Evolutionary conservation across 2,797 vertebrate genomes (phyloP), one percentile per base, ranked within the genome.

Genomic region (Dryobates pubescens): DNA sequence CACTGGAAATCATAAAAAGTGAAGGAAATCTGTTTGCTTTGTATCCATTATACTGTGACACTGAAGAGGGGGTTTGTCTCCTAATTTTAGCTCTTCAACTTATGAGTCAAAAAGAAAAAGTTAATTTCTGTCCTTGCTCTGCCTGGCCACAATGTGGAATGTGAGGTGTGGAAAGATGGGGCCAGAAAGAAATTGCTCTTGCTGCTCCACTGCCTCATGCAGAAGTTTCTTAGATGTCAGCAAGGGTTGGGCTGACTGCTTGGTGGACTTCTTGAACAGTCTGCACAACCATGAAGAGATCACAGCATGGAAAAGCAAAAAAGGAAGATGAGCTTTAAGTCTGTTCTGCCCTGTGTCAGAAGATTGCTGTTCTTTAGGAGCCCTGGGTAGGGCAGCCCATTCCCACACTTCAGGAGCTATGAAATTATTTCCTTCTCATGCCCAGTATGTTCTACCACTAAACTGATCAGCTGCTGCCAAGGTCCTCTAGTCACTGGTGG

Each of bases 21-120:
- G 86, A 53, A 57, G 76, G 77, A 92, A 92, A 78, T 20, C 5
- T 79, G 18, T 86, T 78, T 93, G 45, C 30, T 82, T 81, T 92
- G 38, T 30, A 82, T 85, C 53, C 13, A 2, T 88, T 86, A 7
- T 80, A 22, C 14, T 23, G 2, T 41, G 71, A 69, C n/a, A 49
- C 47, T 12, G 9, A 81, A 86, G 51, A 62, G 16, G 30, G 30
- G 5, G 3, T 32, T 85, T 76, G 30, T 43, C 36, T 89, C 26
- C 68, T 76, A 7, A 38, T 80, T 87, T 70, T 89, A 13, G 59
- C 56, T 88, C 23, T 62, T 18, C 30, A 59, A 20, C 49, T 79
- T 86, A 2, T 13, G 2, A 63, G 32, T 81, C 24, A 23, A 47
- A 53, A 36, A 78, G 45, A n/a, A 81, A 17, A 59, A 63, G 11